Percentiles rank a stretch among this genome's conserved stretches.
Evolutionary conservation across 2,113 vertebrate genomes (phyloP).

Genomic region (Eudyptes chrysolophus): DNA sequence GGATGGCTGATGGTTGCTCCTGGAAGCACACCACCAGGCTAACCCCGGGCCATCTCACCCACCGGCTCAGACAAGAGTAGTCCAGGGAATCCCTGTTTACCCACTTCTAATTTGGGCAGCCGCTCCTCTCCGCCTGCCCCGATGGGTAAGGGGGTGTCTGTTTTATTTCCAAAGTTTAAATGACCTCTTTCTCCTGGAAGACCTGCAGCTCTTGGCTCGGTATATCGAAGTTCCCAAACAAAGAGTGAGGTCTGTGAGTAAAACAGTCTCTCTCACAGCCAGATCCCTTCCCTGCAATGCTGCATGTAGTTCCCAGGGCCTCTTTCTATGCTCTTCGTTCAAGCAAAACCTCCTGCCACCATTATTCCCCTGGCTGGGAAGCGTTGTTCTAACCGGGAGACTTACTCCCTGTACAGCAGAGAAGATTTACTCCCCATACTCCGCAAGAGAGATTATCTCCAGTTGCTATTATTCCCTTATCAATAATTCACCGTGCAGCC

Average conservation of each 20-base stretch:
- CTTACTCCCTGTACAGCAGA: background rate
- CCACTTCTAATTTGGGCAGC: background rate
- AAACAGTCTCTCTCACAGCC: background rate
- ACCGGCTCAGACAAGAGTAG: accelerated
- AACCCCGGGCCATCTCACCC: background rate
- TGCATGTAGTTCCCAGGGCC: background rate
- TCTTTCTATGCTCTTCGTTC: accelerated
- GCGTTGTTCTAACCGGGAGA: background rate
- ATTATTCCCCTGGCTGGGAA: background rate
- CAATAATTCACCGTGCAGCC: conserved; percentile 37
- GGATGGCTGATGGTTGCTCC: background rate
- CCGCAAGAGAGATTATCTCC: background rate
- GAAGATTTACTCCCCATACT: background rate
- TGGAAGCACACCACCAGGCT: background rate
- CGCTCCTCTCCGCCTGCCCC: background rate
- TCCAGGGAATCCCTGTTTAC: background rate
- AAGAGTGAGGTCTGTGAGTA: background rate
- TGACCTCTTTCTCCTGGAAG: background rate
- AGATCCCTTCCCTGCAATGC: background rate
- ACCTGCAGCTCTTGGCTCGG: background rate
- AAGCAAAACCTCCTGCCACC: background rate
- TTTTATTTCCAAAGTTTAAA: background rate
- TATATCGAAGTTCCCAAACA: accelerated
- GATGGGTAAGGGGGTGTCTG: background rate
- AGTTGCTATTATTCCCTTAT: background rate